Conservation (phyloP, 2,888 invertebrate species). For the Iphiclides podalirius region DNA sequence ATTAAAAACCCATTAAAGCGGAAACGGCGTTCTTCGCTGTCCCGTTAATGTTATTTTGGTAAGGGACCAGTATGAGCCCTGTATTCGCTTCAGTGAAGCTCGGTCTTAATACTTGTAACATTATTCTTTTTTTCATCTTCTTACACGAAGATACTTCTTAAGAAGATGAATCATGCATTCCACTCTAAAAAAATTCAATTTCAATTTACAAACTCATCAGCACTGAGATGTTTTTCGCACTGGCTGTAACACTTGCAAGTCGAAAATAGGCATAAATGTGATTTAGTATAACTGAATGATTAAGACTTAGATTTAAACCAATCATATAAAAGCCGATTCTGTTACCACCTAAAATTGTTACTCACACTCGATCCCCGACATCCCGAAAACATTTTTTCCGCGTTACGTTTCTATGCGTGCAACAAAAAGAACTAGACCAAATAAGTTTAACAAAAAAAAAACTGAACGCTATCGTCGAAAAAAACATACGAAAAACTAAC, state of each 20-base stretch:
- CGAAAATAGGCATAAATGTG: too few relatives aligned
- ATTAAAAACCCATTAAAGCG: slow-evolving; percentile 37
- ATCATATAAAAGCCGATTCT: background rate
- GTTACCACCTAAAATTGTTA: background rate
- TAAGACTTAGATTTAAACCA: too few relatives aligned
- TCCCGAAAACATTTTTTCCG: slow-evolving; percentile 24
- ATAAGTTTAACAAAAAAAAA: slow-evolving; percentile 34
- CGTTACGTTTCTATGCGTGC: slow-evolving; percentile 47
- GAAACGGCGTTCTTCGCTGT: slow-evolving; percentile 27
- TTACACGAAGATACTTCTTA: too few relatives aligned
- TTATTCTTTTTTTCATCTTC: too few relatives aligned
- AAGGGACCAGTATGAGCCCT: slow-evolving; percentile 9
- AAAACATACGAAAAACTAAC: slow-evolving; percentile 26
- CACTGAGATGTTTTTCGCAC: too few relatives aligned
- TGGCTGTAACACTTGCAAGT: too few relatives aligned
- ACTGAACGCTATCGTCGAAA: slow-evolving; percentile 35
- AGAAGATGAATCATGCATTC: too few relatives aligned
- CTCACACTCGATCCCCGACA: slow-evolving; percentile 16
- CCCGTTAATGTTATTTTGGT: slow-evolving; percentile 34
- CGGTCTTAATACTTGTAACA: too few relatives aligned
- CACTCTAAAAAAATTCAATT: too few relatives aligned
- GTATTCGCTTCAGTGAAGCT: background rate
- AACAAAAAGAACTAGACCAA: slow-evolving; percentile 44
- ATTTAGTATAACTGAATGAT: too few relatives aligned
- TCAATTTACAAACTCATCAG: too few relatives aligned